A percentile compares a stretch with the other conserved stretches of the same genome.
These are phyloP conservation scores for Sardina pilchardus DNA, from an alignment of 2,113 vertebrate genomes.

Conservation along the genomic window DNA sequence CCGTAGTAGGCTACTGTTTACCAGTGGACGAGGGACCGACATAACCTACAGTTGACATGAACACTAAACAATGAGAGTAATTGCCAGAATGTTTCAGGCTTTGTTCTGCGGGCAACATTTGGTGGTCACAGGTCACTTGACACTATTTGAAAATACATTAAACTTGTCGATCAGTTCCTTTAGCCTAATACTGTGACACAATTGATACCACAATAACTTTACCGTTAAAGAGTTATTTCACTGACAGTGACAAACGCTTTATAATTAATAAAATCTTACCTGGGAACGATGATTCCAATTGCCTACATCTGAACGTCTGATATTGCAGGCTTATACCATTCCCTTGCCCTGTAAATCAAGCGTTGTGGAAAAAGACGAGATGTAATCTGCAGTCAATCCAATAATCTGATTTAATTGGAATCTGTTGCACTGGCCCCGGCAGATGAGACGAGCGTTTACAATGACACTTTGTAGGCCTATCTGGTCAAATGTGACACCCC, in stretches of 20 bases:
- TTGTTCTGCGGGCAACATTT: background rate
- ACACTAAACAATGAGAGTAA: background rate
- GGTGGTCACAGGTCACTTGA: background rate
- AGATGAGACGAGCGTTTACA: background rate
- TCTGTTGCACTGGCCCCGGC: slow-evolving; percentile 42
- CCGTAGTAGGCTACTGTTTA: background rate
- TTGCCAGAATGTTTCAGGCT: background rate
- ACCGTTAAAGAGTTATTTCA: background rate
- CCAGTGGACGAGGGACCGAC: background rate
- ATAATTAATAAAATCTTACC: slow-evolving; percentile 52
- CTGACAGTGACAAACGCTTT: background rate
- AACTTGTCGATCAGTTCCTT: background rate
- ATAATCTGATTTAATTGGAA: slow-evolving; percentile 70
- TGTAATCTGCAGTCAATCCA: slow-evolving; percentile 75
- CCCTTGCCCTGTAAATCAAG: slow-evolving; percentile 47
- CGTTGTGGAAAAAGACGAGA: slow-evolving; percentile 47
- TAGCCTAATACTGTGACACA: background rate
- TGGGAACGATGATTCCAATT: slow-evolving; percentile 41
- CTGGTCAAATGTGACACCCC: background rate
- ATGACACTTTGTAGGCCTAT: background rate
- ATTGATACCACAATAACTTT: background rate
- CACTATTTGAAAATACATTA: background rate
- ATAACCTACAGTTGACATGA: background rate
- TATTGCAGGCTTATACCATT: slow-evolving; percentile 42
- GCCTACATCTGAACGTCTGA: slow-evolving; percentile 17